These are phyloP conservation scores for Turritopsis rubra DNA, from an alignment of 30 jellyfish, hydroid and myxozoan genomes.

Conservation along the genomic window DNA sequence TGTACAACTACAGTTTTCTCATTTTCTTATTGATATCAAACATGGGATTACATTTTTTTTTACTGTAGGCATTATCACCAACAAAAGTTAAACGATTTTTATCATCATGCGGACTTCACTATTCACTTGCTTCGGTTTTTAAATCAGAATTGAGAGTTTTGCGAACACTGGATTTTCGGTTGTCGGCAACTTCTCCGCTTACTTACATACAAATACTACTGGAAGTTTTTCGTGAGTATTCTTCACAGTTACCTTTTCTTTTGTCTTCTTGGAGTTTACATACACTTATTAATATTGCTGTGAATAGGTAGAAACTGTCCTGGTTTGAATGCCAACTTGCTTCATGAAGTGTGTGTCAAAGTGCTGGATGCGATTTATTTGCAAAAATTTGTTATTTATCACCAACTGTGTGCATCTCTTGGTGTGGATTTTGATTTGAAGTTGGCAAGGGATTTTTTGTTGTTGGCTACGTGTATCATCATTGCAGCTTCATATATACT, in stretches of 20 bases:
- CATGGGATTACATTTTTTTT: too few relatives aligned
- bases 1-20: too few relatives aligned
- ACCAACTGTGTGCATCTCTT: constrained; percentile 38
- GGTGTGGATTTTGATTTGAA: constrained; percentile 23
- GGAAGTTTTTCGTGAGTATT: constrained; percentile 61
- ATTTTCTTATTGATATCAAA: too few relatives aligned
- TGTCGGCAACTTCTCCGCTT: constrained; percentile 57
- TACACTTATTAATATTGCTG: too few relatives aligned
- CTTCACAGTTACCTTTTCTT: neutral
- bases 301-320: constrained; percentile 29
- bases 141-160: constrained; percentile 74
- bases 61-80: constrained; percentile 52
- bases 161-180: constrained; percentile 48
- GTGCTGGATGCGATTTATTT: constrained; percentile 53
- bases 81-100: constrained; percentile 42
- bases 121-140: constrained; percentile 43
- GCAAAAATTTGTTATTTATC: constrained; percentile 22
- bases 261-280: too few relatives aligned
- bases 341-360: constrained; percentile 43
- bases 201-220: constrained; percentile 51
- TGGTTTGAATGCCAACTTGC: constrained; percentile 39
- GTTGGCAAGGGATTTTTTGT: constrained; percentile 43
- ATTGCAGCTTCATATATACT: constrained; percentile 50
- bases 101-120: constrained; percentile 40
- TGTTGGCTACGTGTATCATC: constrained; percentile 65